Evolutionary conservation across 2,113 vertebrate genomes (phyloP).

Genomic region (Malaclemys terrapin): DNA sequence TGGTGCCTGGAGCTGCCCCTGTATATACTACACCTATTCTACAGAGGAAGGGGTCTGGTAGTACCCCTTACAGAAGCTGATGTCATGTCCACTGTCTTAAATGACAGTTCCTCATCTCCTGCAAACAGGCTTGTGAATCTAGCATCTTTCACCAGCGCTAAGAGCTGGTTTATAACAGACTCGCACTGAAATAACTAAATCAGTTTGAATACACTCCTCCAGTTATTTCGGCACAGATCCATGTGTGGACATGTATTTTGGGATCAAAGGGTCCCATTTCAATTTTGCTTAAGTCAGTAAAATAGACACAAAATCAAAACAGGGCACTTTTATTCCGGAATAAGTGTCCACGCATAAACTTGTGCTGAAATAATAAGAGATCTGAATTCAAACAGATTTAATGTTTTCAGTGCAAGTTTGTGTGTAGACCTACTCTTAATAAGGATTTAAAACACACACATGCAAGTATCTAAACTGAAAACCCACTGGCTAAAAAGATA

Average conservation of each 20-base stretch:
- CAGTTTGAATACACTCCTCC: background rate
- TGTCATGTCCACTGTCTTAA: background rate
- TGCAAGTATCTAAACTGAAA: background rate
- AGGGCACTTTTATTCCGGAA: background rate
- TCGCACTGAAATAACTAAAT: background rate
- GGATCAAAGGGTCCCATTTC: background rate
- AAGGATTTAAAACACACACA: background rate
- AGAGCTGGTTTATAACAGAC: background rate
- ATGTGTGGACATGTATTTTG: background rate
- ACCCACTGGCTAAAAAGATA: background rate
- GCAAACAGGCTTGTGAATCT: background rate
- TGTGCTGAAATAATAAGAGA: background rate
- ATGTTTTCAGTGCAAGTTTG: background rate
- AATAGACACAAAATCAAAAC: background rate
- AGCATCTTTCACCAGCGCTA: background rate
- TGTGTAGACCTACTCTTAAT: accelerated
- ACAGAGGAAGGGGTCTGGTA: background rate
- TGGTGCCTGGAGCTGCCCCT: too few species aligned
- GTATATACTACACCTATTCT: background rate
- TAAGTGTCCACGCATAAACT: background rate
- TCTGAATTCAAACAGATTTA: background rate
- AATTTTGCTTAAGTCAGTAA: background rate
- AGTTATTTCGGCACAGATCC: accelerated
- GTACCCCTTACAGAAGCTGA: background rate
- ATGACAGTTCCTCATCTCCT: background rate